phyloP scores from a whole-genome alignment of 2,797 vertebrate species.

The Aratinga solstitialis region DNA sequence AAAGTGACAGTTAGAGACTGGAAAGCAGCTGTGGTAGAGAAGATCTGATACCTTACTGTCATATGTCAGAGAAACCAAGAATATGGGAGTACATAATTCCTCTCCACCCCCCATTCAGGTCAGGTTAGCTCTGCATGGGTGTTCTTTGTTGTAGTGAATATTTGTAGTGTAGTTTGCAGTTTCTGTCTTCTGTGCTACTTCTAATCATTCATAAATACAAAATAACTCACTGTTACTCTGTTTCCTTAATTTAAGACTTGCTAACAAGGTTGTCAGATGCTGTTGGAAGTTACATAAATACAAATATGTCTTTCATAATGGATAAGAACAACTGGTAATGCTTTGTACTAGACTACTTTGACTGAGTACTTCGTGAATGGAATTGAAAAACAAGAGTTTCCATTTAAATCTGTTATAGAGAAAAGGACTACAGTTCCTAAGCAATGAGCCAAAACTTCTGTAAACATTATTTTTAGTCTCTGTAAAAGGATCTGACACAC shows the following conservation, averaged over 20 bases:
- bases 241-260: not conserved
- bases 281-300: not conserved
- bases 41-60: not conserved
- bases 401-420: not conserved
- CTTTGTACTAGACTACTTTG: not conserved
- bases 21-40: not conserved
- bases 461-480: not conserved
- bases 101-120: rapidly evolving
- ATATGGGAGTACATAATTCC: not conserved
- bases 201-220: not conserved
- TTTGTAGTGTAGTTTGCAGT: not conserved
- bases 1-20: not conserved
- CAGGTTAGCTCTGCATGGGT: not conserved
- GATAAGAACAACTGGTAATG: not conserved
- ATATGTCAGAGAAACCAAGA: not conserved
- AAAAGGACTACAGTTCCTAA: not conserved
- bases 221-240: not conserved
- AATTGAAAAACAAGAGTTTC: not conserved
- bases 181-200: not conserved
- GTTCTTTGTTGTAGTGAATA: not conserved
- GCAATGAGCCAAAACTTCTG: not conserved
- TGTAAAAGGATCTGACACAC: not conserved
- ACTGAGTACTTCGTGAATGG: not conserved
- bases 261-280: not conserved
- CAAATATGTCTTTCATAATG: not conserved